Percentiles rank a stretch among this genome's conserved stretches.
phyloP scores from a whole-genome alignment of 1,140 invertebrate genomes.

The Apis florea region DNA sequence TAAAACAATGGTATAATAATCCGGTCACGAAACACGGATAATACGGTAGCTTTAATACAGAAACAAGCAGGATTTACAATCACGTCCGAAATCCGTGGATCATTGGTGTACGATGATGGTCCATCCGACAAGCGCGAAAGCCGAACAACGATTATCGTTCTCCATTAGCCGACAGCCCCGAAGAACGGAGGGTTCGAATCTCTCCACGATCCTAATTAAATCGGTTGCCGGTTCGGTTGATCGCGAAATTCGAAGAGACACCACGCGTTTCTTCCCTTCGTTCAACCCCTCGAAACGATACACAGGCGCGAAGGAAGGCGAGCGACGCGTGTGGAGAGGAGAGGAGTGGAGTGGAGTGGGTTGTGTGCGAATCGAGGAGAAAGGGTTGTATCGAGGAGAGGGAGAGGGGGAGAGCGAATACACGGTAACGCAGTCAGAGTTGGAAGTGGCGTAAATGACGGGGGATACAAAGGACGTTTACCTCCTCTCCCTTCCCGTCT shows the following conservation, averaged over 20 bases:
- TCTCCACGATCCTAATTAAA: slow-evolving; percentile 19
- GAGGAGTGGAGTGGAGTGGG: not conserved
- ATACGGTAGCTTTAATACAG: not conserved
- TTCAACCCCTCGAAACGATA: slow-evolving; percentile 11
- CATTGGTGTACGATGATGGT: too few relatives aligned
- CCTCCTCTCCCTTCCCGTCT: not conserved
- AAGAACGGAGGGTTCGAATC: not conserved
- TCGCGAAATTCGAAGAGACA: not conserved
- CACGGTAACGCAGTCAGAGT: not conserved
- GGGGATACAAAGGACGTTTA: slow-evolving; percentile 28
- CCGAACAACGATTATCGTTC: not conserved
- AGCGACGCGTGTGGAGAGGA: too few relatives aligned
- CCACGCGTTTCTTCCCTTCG: slow-evolving; percentile 8
- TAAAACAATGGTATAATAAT: too few relatives aligned
- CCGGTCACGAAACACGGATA: too few relatives aligned
- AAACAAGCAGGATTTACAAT: not conserved
- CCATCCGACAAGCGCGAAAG: not conserved
- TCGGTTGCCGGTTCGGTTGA: not conserved
- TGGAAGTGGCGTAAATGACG: slow-evolving; percentile 9
- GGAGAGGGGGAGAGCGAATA: not conserved
- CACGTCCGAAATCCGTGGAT: not conserved
- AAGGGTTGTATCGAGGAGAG: not conserved
- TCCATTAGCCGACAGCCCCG: not conserved
- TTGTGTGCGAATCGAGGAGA: not conserved
- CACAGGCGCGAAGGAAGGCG: not conserved